These are phyloP conservation scores for Lates japonicus DNA, from an alignment of 2,797 vertebrate genomes.

Conservation along the genomic window DNA sequence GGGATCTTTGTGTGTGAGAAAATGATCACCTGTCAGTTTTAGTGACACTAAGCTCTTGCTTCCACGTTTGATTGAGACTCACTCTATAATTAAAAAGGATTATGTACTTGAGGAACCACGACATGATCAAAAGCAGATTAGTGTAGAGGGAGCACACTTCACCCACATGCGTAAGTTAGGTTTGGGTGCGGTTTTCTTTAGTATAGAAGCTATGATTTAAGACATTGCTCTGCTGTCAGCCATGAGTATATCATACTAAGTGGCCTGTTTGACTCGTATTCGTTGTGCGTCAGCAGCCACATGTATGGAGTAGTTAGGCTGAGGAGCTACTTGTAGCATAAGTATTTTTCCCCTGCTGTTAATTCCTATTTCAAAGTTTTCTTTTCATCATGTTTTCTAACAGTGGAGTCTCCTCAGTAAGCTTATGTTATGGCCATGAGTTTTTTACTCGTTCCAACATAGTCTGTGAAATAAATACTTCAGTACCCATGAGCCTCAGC, in stretches of 20 bases:
- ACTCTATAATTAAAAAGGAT: conserved; percentile 61
- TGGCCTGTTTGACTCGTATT: conserved; percentile 42
- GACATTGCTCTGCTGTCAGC: conserved; percentile 29
- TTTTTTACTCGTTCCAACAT: conserved; percentile 1
- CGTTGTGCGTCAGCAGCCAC: conserved; percentile 19
- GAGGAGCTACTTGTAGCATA: conserved; percentile 4
- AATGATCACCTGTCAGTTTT: conserved; percentile 53
- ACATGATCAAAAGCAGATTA: conserved; percentile 59
- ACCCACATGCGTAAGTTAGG: conserved; percentile 39
- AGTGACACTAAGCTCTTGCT: conserved; percentile 35
- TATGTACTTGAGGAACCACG: conserved; percentile 27
- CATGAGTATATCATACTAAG: conserved; percentile 39
- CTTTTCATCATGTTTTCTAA: not conserved
- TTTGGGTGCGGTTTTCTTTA: conserved; percentile 45
- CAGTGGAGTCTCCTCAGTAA: not conserved
- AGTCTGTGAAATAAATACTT: not conserved
- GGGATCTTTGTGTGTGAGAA: conserved; percentile 9
- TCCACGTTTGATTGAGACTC: conserved; percentile 32
- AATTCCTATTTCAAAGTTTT: not conserved
- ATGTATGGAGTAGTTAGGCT: conserved; percentile 1
- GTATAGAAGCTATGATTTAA: conserved; percentile 50
- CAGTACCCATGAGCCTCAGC: not conserved
- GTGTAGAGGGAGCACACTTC: conserved; percentile 27
- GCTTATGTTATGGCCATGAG: not conserved
- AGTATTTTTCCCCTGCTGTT: not conserved